These are phyloP conservation scores for Apodemus sylvaticus DNA, from an alignment of 2,113 vertebrate genomes.

Conservation along the genomic window DNA sequence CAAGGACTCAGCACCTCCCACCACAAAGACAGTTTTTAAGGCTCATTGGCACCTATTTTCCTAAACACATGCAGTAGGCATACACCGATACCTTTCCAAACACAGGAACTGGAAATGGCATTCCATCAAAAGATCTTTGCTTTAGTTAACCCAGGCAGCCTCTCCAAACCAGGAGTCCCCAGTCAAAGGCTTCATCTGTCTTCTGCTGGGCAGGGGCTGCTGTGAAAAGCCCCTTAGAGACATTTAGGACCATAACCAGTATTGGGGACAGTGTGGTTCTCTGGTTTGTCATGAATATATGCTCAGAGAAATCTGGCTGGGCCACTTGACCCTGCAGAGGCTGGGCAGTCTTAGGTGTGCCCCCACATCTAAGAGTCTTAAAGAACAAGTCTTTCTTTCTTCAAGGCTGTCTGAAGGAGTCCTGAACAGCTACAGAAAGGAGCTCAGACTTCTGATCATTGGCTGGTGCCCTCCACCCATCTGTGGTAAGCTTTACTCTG, in stretches of 20 bases:
- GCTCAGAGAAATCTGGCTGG: not conserved
- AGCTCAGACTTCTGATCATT: not conserved
- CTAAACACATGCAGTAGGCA: not conserved
- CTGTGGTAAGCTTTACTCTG: not conserved
- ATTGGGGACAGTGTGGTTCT: not conserved
- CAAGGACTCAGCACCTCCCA: not conserved
- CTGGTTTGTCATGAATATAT: not conserved
- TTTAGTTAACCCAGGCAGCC: not conserved
- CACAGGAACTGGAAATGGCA: not conserved
- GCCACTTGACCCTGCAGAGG: not conserved
- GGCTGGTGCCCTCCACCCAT: rapidly evolving
- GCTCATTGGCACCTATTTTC: not conserved
- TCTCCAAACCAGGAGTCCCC: not conserved
- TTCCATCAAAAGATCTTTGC: not conserved
- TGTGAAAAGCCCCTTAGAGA: not conserved
- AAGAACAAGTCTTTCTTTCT: conserved; percentile 20
- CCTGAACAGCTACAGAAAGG: not conserved
- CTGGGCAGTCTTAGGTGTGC: not conserved
- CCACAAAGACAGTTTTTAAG: not conserved
- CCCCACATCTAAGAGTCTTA: not conserved
- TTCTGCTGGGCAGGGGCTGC: not conserved
- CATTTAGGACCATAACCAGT: not conserved
- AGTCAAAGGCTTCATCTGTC: conserved; percentile 41
- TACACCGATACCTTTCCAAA: conserved; percentile 12
- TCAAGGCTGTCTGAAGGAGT: not conserved